Conservation (phyloP, 35 echinoderm and acorn worm species). For the Eucidaris tribuloides region DNA sequence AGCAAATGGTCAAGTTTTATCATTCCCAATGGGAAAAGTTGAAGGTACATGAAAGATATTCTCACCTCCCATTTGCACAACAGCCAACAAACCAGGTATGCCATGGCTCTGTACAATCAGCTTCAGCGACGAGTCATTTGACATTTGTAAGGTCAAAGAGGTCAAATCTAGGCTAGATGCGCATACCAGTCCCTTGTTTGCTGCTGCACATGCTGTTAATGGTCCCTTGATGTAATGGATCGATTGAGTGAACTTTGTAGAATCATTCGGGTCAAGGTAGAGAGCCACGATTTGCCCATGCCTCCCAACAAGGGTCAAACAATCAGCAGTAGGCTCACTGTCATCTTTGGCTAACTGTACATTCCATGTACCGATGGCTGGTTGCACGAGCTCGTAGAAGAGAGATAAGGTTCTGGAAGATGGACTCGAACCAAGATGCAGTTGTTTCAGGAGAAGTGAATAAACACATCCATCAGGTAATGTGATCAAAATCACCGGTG, state of each 20-base stretch:
- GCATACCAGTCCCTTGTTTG: background rate
- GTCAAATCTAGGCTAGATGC: background rate
- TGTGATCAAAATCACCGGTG: conserved; percentile 1
- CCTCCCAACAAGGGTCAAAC: background rate
- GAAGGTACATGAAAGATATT: too few relatives aligned
- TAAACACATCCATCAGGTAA: conserved; percentile 3
- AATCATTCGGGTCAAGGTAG: background rate
- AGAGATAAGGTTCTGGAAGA: too few relatives aligned
- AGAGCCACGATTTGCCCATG: background rate
- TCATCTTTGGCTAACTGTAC: too few relatives aligned
- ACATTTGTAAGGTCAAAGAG: background rate
- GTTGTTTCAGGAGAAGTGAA: conserved; percentile 1
- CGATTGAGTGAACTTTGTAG: too few relatives aligned
- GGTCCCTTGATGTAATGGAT: background rate
- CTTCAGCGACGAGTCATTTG: background rate
- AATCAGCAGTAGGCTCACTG: too few relatives aligned
- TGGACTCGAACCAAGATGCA: too few relatives aligned
- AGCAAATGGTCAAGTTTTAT: too few relatives aligned
- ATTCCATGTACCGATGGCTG: too few relatives aligned
- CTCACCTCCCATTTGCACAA: too few relatives aligned
- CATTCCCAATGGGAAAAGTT: too few relatives aligned
- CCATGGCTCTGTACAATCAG: background rate
- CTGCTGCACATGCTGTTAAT: background rate
- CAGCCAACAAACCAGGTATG: background rate
- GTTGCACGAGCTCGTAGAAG: too few relatives aligned